phyloP scores from a whole-genome alignment of 2,797 vertebrate genomes.

The Orientallactaga sibirica region DNA sequence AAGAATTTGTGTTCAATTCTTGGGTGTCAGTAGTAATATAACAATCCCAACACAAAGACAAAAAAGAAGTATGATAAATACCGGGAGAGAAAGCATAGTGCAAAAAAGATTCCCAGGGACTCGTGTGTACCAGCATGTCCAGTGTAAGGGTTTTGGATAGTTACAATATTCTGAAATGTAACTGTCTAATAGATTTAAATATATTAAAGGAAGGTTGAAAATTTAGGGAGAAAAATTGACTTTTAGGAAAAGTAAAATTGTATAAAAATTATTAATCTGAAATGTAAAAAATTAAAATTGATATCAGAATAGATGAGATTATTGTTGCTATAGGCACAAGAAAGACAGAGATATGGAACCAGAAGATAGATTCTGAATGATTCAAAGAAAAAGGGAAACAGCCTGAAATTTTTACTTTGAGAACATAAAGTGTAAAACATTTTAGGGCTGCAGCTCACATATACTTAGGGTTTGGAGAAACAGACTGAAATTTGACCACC shows the following conservation, averaged over 20 bases:
- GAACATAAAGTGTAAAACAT: neutral
- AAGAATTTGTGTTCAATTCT: neutral
- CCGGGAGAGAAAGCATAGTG: neutral
- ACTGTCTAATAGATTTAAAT: neutral
- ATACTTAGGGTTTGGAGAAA: neutral
- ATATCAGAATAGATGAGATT: neutral
- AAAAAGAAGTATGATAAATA: neutral
- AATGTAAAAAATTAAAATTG: neutral
- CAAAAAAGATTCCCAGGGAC: neutral
- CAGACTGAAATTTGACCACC: neutral
- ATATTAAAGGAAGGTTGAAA: neutral
- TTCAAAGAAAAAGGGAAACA: accelerated
- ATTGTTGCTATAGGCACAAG: neutral
- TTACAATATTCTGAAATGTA: neutral
- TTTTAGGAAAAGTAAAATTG: neutral
- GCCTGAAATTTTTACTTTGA: neutral
- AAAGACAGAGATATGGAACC: neutral
- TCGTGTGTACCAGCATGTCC: neutral
- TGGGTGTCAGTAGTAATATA: neutral
- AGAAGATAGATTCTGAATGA: neutral
- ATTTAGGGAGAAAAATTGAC: neutral
- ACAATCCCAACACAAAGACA: neutral
- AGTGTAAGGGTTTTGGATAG: neutral
- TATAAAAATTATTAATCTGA: neutral
- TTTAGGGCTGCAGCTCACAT: neutral